These are phyloP conservation scores for Drosophila mayaguana DNA, from an alignment of 2,888 invertebrate genomes.

Conservation along the genomic window DNA sequence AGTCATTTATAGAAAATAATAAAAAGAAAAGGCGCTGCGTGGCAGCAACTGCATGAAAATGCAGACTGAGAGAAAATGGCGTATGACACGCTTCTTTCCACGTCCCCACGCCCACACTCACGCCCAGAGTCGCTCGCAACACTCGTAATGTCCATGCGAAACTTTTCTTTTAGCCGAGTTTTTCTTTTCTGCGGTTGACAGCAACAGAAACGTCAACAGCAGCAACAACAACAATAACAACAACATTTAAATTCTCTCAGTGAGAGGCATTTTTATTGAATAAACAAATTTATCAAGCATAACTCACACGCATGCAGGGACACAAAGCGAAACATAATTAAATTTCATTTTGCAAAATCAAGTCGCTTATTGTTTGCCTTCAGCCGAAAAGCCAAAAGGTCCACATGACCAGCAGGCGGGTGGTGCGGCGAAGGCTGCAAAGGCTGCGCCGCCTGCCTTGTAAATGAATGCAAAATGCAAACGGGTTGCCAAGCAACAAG, in stretches of 20 bases:
- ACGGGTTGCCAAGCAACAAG: slow-evolving; percentile 57
- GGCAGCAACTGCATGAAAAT: slow-evolving; percentile 53
- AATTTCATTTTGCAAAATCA: slow-evolving; percentile 75
- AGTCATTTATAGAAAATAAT: slow-evolving; percentile 40
- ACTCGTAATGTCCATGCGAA: slow-evolving; percentile 53
- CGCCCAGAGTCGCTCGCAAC: background rate
- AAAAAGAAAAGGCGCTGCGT: slow-evolving; percentile 48
- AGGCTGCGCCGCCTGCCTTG: background rate
- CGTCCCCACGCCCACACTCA: background rate
- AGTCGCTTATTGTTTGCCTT: slow-evolving; percentile 67
- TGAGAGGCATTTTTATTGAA: slow-evolving; percentile 64
- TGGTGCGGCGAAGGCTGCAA: background rate
- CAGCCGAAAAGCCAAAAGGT: slow-evolving; percentile 46
- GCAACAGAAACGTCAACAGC: slow-evolving; percentile 23
- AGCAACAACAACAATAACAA: slow-evolving; percentile 44
- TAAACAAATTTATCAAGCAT: slow-evolving; percentile 69
- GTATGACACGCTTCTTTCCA: slow-evolving; percentile 59
- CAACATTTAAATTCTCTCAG: slow-evolving; percentile 56
- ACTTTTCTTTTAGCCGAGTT: slow-evolving; percentile 64
- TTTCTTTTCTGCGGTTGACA: slow-evolving; percentile 66
- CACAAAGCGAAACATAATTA: slow-evolving; percentile 65
- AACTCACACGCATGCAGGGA: slow-evolving; percentile 24
- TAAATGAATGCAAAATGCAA: slow-evolving; percentile 44
- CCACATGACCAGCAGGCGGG: slow-evolving; percentile 4
- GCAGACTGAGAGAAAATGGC: slow-evolving; percentile 51